A percentile compares a stretch with the other conserved stretches of the same genome.
Conservation (phyloP, 2,797 vertebrate genomes). For the Typhlichthys subterraneus region DNA sequence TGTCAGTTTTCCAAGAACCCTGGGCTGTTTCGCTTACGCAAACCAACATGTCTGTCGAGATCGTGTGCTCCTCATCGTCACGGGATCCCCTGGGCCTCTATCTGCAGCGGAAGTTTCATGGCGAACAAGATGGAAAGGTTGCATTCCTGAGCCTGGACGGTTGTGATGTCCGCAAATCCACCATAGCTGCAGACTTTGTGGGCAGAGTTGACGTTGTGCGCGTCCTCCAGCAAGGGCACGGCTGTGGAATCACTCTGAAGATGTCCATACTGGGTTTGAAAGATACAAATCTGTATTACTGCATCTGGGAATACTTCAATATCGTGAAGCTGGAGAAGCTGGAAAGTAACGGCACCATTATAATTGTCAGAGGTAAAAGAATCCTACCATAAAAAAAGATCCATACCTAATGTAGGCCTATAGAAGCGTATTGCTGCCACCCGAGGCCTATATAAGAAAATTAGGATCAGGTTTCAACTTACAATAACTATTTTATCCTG, state of each 20-base stretch:
- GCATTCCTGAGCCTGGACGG: slow-evolving; percentile 10
- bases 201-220: slow-evolving; percentile 18
- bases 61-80: slow-evolving; percentile 47
- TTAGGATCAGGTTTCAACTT: too few species aligned
- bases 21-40: slow-evolving; percentile 3
- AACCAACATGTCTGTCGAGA: slow-evolving; percentile 55
- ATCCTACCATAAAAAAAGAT: too few species aligned
- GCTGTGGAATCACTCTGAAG: slow-evolving; percentile 31
- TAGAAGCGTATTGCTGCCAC: too few species aligned
- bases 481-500: too few species aligned
- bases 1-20: slow-evolving; percentile 48
- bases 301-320: slow-evolving; percentile 37
- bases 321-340: accelerated
- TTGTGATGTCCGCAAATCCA: accelerated
- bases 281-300: slow-evolving; percentile 69
- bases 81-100: not conserved
- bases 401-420: too few species aligned
- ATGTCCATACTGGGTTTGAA: slow-evolving; percentile 42
- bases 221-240: accelerated
- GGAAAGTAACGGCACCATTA: slow-evolving; percentile 41
- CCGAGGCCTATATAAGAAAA: too few species aligned
- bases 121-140: accelerated
- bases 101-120: slow-evolving; percentile 33
- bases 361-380: slow-evolving; percentile 61
- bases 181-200: accelerated